Percentiles rank a stretch among this genome's conserved stretches.
Conservation (phyloP, 2,888 invertebrate species). For the Subacronicta megacephala region DNA sequence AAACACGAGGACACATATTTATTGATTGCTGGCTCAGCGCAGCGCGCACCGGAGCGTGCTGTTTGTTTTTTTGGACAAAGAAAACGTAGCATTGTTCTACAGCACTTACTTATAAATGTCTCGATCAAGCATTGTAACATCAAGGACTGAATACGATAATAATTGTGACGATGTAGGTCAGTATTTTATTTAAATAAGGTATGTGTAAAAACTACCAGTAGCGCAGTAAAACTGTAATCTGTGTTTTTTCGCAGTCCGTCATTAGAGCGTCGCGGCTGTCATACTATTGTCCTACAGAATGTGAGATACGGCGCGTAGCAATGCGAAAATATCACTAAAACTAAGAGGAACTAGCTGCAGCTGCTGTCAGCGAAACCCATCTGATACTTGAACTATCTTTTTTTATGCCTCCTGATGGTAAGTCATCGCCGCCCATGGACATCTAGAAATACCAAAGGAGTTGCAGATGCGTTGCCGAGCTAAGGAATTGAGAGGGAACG, state of each 20-base stretch:
- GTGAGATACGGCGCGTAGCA: neutral
- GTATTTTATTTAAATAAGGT: slow-evolving; percentile 13
- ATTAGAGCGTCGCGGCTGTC: slow-evolving; percentile 12
- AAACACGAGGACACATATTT: slow-evolving; percentile 45
- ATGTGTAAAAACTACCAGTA: slow-evolving; percentile 12
- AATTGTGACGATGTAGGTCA: slow-evolving; percentile 44
- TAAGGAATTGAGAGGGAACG: too few relatives aligned
- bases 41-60: slow-evolving; percentile 26
- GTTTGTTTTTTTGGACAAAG: slow-evolving; percentile 23
- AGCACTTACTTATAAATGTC: slow-evolving; percentile 10
- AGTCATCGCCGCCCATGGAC: too few relatives aligned
- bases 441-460: too few relatives aligned
- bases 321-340: neutral
- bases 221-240: neutral
- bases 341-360: neutral
- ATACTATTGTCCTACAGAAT: neutral
- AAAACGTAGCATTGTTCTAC: slow-evolving; percentile 25
- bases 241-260: neutral
- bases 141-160: slow-evolving; percentile 39
- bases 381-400: too few relatives aligned
- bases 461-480: too few relatives aligned
- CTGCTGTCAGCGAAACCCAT: too few relatives aligned
- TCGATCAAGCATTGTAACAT: slow-evolving; percentile 20
- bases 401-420: too few relatives aligned
- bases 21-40: slow-evolving; percentile 44